phyloP scores from a whole-genome alignment of 2,888 invertebrate genomes.

The Sycophila texana region DNA sequence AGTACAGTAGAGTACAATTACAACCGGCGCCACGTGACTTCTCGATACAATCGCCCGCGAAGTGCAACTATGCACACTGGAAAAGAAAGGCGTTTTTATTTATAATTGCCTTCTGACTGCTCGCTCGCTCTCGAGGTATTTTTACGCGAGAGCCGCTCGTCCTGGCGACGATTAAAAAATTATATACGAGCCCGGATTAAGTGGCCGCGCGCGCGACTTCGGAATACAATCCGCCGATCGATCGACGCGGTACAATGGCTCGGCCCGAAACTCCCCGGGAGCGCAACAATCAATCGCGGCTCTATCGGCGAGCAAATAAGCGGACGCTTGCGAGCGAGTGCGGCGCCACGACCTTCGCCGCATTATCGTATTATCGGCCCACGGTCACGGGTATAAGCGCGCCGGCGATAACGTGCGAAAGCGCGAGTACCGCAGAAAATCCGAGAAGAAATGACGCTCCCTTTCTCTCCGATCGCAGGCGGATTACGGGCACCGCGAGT shows the following conservation, averaged over 20 bases:
- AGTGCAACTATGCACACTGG: too few species aligned
- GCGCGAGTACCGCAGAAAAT: slow-evolving; percentile 18
- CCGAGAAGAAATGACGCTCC: slow-evolving; percentile 4
- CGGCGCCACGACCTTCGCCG: slow-evolving; percentile 49
- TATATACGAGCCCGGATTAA: neutral
- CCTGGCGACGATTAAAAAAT: neutral
- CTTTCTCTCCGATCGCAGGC: neutral
- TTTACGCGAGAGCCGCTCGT: neutral
- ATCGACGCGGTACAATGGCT: neutral
- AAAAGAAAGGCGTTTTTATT: neutral
- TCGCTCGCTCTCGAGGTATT: neutral
- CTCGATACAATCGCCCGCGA: too few species aligned
- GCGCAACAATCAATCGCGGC: slow-evolving; percentile 13
- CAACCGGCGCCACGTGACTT: too few species aligned
- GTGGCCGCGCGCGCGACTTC: neutral
- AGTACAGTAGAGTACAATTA: too few species aligned
- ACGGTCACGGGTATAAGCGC: slow-evolving; percentile 49
- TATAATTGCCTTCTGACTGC: neutral
- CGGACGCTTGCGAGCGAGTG: slow-evolving; percentile 3
- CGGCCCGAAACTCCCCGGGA: neutral
- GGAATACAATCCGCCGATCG: neutral
- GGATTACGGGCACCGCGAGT: neutral
- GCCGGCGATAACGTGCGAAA: slow-evolving; percentile 41
- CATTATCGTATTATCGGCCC: slow-evolving; percentile 55
- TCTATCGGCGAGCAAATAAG: slow-evolving; percentile 10